Evolutionary conservation across 1,140 invertebrate genomes (phyloP).

Genomic region (Drosophila leontia): DNA sequence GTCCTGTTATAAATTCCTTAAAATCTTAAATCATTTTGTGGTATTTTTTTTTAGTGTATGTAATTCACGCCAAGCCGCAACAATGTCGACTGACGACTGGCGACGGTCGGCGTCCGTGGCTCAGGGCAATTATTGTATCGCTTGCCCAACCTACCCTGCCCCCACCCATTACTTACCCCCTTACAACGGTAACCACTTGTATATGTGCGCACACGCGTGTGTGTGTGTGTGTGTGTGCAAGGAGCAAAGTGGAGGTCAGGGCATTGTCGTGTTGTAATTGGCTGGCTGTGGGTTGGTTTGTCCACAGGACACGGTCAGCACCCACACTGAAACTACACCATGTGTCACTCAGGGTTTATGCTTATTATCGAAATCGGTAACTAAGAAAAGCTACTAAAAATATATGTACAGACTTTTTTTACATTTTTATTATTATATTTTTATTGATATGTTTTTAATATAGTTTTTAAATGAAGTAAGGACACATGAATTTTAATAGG

Average conservation of each 20-base stretch:
- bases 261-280: slow-evolving; percentile 48
- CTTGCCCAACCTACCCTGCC: slow-evolving; percentile 45
- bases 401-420: not conserved
- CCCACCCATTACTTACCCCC: slow-evolving; percentile 20
- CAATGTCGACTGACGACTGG: slow-evolving; percentile 66
- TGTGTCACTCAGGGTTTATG: slow-evolving; percentile 10
- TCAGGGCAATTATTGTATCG: slow-evolving; percentile 84
- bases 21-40: not conserved
- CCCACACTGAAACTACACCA: slow-evolving; percentile 13
- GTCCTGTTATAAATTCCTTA: not conserved
- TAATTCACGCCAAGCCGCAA: slow-evolving; percentile 72
- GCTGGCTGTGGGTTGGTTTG: slow-evolving; percentile 20
- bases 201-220: not conserved
- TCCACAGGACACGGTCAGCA: slow-evolving; percentile 33
- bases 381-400: not conserved
- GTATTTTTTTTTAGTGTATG: slow-evolving; percentile 39
- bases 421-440: not conserved
- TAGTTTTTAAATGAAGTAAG: not conserved
- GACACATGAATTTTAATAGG: no score
- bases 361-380: slow-evolving; percentile 4
- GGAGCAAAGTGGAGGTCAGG: slow-evolving; percentile 43
- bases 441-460: not conserved
- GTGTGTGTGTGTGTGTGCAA: slow-evolving; percentile 25
- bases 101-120: slow-evolving; percentile 45
- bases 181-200: slow-evolving; percentile 37